Base-by-base conservation (phyloP, 2,888 invertebrate species). In the Drosophila multiciliata region DNA sequence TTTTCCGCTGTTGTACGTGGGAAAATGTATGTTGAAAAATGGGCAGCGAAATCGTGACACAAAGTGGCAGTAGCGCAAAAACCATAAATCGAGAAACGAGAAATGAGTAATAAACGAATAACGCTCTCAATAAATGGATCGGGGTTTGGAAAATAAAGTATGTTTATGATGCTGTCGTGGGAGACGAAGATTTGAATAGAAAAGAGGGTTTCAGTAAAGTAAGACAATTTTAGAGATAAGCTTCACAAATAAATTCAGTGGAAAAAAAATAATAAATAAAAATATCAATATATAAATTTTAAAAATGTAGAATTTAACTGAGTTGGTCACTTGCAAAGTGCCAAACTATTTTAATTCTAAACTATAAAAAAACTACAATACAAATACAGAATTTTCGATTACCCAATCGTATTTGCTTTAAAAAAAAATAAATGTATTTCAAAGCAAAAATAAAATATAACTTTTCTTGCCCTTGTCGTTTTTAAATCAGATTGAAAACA, bases 91-190 rank as follows among this genome's bases (percentile, higher is more conserved):
- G 29, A 60, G 35, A 33, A 66, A 35, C 42, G 11, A 53, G 50
- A 45, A 62, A 35, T 20, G 5, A 17, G 5, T 6, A 38, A 20
- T 78, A 80, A 83, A 66, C 66, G 64, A 78, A 78, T 82, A 80
- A 78, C 68, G 82, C 82, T 87, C 87, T 84, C 78, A 78, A 87
- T 87, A 87, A 84, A 78, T 67, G 80, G 76, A 71, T 63, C 70
- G 60, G 57, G 67, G 67, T 62, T 48, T 75, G 75, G 67, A 66
- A n/a, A 63, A 17, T 58, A 64, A 64, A 58, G 55, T 69, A 55
- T 64, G 29, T 26, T 20, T 32, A 53, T 35, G 17, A 36, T 35
- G 35, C 20, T 17, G 53, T 8, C 48, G 11, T 11, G 11, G 45
- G 4, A 50, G 29, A 38, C 38, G 36, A 1, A 11, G 17, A 54